phyloP scores from a whole-genome alignment of 2,113 vertebrate genomes.

The Naja naja region DNA sequence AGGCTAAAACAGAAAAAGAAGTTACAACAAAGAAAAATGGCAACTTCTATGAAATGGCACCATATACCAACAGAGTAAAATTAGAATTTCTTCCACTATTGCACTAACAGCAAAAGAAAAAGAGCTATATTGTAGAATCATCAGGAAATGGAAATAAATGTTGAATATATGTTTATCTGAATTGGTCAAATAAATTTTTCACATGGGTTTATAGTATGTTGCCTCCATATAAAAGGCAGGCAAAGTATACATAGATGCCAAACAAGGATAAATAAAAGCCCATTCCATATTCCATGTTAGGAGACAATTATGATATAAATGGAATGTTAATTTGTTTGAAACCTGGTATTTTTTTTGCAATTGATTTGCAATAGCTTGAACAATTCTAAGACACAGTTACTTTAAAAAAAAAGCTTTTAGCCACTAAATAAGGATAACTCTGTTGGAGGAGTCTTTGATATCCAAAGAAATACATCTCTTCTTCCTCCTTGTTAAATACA shows the following conservation, averaged over 20 bases:
- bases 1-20: constrained; percentile 73
- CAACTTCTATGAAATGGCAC: constrained; percentile 73
- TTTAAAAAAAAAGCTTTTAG: neutral
- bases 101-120: constrained; percentile 63
- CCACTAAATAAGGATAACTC: neutral
- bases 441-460: neutral
- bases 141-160: constrained; percentile 49
- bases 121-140: constrained; percentile 57
- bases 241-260: neutral
- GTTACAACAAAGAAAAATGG: constrained; percentile 78
- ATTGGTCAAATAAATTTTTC: constrained; percentile 40
- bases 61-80: constrained; percentile 72
- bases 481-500: neutral
- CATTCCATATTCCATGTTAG: neutral
- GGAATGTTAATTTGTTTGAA: constrained; percentile 19
- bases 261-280: constrained; percentile 25
- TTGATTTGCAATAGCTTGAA: neutral
- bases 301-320: constrained; percentile 6
- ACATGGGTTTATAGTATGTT: constrained; percentile 25
- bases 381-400: neutral
- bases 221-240: constrained; percentile 28
- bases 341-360: neutral
- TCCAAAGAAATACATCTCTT: neutral
- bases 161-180: constrained; percentile 58
- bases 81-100: constrained; percentile 66